These are phyloP conservation scores for Himantopus leucocephalus DNA, from an alignment of 2,113 vertebrate species.

Conservation along the genomic window DNA sequence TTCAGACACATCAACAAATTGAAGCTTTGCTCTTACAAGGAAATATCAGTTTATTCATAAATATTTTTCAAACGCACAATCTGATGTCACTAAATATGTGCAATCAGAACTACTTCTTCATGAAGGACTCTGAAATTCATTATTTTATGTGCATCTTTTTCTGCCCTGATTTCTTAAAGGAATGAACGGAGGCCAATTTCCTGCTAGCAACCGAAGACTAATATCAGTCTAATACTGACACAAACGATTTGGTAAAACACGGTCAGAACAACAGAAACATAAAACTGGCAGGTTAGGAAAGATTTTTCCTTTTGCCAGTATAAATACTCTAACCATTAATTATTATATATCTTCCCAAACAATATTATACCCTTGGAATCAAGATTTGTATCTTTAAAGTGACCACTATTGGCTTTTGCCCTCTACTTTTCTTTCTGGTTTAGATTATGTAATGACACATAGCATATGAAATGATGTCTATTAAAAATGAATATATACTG, in stretches of 20 bases:
- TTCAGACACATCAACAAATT: constrained; percentile 30
- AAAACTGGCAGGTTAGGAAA: neutral
- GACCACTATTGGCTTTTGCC: neutral
- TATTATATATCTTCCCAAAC: neutral
- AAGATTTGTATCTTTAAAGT: neutral
- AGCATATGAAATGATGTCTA: neutral
- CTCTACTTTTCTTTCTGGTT: neutral
- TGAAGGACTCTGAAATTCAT: constrained; percentile 2
- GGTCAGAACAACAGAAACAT: neutral
- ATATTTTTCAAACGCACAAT: constrained; percentile 1
- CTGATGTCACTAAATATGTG: neutral
- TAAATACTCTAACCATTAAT: neutral
- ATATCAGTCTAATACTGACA: neutral
- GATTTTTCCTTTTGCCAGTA: neutral
- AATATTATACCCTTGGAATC: neutral
- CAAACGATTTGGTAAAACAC: neutral
- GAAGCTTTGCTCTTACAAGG: constrained; percentile 30
- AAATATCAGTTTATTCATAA: constrained; percentile 57
- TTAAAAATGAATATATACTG: neutral
- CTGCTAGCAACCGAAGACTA: neutral
- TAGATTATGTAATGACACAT: neutral
- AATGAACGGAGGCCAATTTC: neutral
- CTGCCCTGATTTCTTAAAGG: neutral
- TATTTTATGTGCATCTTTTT: neutral
- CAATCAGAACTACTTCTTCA: neutral